Conservation (phyloP, 1,140 invertebrate species). For the Cataglyphis hispanica region DNA sequence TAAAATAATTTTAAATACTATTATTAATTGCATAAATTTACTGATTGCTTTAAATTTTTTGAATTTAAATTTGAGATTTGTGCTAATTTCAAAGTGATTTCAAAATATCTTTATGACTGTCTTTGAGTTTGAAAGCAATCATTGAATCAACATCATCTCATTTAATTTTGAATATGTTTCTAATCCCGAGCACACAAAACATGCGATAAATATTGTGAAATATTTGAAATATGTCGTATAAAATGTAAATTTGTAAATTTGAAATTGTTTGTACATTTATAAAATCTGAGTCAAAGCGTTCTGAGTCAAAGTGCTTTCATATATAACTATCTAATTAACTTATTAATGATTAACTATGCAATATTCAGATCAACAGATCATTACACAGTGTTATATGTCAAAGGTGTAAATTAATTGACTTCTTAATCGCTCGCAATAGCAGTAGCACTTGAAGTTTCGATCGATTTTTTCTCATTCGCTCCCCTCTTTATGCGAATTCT, state of each 20-base stretch:
- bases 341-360: conserved; percentile 5
- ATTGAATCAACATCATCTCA: conserved; percentile 28
- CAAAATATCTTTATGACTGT: too few species aligned
- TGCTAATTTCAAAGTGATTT: background rate
- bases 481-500: background rate
- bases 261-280: background rate
- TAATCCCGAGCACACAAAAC: background rate
- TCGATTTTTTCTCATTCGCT: background rate
- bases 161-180: conserved; percentile 9
- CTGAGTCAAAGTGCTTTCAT: background rate
- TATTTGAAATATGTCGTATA: background rate
- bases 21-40: background rate
- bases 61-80: conserved; percentile 12
- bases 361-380: conserved; percentile 23
- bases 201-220: background rate
- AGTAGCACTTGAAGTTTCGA: background rate
- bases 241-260: background rate
- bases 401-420: conserved; percentile 29
- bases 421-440: background rate
- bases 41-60: background rate
- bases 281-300: background rate
- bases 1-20: background rate
- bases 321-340: background rate
- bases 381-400: conserved; percentile 35
- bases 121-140: background rate